Base-by-base conservation (phyloP, 2,797 vertebrate species). In the Poeciliopsis infans region DNA sequence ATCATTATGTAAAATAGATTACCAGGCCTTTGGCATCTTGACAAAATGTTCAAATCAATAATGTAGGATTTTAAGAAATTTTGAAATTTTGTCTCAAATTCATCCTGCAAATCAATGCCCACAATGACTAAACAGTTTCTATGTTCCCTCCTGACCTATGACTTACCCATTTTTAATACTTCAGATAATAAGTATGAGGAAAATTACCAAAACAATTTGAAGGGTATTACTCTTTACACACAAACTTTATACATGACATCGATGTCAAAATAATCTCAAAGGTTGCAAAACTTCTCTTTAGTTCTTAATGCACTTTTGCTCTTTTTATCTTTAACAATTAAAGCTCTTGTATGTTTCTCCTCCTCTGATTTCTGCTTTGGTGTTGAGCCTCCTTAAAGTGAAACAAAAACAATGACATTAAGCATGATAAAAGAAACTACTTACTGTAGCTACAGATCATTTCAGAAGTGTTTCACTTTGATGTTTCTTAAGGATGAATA, bases 361-460 rank as follows among this genome's bases (percentile, higher is more conserved):
- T 83, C 87, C 86, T 64, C 75, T 83, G 49, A 85, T 79, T 53
- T 82, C 72, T 31, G 36, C 81, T 79, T 71, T 45, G 0, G 28
- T 55, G 78, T 83, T 80, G 72, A 36, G 59, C 28, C 53, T 47
- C 75, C 41, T 82, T 74, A 4, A 39, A 81, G 72, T 47, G 41
- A 59, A 55, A 69, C 36, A 73, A 31, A 51, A 73, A 31, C 61
- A 39, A 28, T 33, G 39, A 77, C 76, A 66, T 41, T 31, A 59
- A 46, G 53, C 53, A 46, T 78, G 76, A 75, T 71, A 72, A 51
- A 51, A 51, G 31, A 33, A 51, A 46, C 25, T 16, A 33, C 47
- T 31, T 78, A 31, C 66, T 68, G 23, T 59, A 64, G 8, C 8
- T 23, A 5, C 61, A 66, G 33, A 8, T 59, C 4, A 16, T 16